A percentile compares a stretch with the other conserved stretches of the same genome.
These are phyloP conservation scores for Rhagonycha fulva DNA, from an alignment of 2,888 invertebrate genomes.

Conservation along the genomic window DNA sequence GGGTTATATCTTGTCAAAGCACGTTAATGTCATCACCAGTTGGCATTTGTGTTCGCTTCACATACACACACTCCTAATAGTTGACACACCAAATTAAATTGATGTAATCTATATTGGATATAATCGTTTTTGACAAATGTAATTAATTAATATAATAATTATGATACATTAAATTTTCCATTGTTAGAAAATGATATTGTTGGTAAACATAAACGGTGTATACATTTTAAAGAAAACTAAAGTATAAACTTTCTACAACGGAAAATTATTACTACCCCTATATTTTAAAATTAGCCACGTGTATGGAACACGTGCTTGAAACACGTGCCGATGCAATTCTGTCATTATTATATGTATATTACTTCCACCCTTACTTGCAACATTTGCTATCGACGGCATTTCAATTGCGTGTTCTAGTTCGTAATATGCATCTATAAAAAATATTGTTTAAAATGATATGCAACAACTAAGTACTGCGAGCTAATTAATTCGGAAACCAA, in stretches of 20 bases:
- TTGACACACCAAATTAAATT: conserved; percentile 13
- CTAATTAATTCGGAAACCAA: no score
- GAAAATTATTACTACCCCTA: neutral
- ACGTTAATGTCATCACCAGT: conserved; percentile 45
- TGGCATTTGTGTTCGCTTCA: conserved; percentile 30
- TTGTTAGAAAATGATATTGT: neutral
- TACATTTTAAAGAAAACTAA: neutral
- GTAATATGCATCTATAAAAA: neutral
- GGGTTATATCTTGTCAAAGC: conserved; percentile 42
- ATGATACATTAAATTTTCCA: neutral
- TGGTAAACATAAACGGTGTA: neutral
- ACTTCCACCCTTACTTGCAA: neutral
- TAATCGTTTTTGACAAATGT: neutral
- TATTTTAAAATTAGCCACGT: neutral
- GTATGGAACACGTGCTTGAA: neutral
- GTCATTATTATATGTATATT: neutral
- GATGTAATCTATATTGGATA: conserved; percentile 2
- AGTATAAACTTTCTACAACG: neutral
- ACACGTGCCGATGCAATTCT: conserved; percentile 1
- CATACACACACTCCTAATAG: conserved; percentile 1
- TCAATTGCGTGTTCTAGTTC: neutral
- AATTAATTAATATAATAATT: neutral
- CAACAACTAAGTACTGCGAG: no score
- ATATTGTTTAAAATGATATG: neutral
- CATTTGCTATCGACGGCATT: conserved; percentile 1